Evolutionary conservation across 1,140 invertebrate genomes (phyloP), one percentile per base, ranked within the genome.

Genomic region (Formica exsecta): DNA sequence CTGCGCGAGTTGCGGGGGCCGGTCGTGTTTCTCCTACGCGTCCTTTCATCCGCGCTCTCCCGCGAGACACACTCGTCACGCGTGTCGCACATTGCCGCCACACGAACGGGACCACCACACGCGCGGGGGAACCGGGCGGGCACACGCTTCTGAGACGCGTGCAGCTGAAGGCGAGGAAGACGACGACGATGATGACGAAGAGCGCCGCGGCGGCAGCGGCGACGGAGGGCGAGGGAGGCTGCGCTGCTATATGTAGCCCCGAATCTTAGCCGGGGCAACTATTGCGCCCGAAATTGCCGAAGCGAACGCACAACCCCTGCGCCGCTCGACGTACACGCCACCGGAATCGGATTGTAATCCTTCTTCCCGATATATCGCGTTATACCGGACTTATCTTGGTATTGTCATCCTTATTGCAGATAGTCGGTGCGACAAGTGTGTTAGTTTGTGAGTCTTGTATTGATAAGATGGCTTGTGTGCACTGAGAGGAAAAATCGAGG

Each of bases 221-320:
- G 3, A 36, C 29, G 91, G 88, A 89, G 92, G 92, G 91, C 83
- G 91, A 94, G 93, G 93, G 93, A 94, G 91, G 92, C 92, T 93
- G 92, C 86, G 88, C 84, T 93, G 87, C 94, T 95, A 95, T 95
- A 95, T 95, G 95, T 95, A 95, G 95, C 93, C 92, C 93, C 92
- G 93, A 93, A 93, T 92, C 90, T 92, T 92, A 92, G 93, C 89
- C 92, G 92, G 92, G 92, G 92, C 93, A 94, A 94, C 93, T 94
- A 95, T 92, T 95, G 91, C 93, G 94, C 92, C 90, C 93, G 92
- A 94, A 92, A 92, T 91, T 88, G 86, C 91, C 93, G 91, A 92
- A 90, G 89, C 92, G 93, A 87, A 91, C 91, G 91, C 92, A 92
- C 92, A 92, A 83, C 91, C 91, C 89, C 87, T 89, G 77, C 86